Conservation (phyloP, 2,888 invertebrate genomes). For the Eubasilissa splendida region DNA sequence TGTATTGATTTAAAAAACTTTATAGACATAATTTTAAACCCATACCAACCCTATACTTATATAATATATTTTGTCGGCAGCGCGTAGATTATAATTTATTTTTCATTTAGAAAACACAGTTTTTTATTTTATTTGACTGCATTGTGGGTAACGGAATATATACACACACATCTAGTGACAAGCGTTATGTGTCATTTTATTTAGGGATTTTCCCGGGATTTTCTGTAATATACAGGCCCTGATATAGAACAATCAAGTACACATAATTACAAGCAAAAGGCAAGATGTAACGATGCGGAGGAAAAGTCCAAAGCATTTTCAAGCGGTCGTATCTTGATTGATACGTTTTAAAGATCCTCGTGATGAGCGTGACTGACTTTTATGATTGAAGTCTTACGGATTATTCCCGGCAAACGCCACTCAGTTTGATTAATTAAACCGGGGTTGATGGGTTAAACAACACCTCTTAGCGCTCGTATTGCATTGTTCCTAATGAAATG, state of each 20-base stretch:
- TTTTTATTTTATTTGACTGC: too few relatives aligned
- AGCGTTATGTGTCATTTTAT: too few relatives aligned
- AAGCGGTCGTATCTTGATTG: neutral
- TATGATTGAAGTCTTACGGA: slow-evolving; percentile 9
- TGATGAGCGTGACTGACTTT: neutral
- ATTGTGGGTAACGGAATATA: too few relatives aligned
- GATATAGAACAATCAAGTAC: neutral
- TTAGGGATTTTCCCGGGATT: too few relatives aligned
- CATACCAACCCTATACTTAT: too few relatives aligned
- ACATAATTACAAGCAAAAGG: neutral
- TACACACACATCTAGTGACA: too few relatives aligned
- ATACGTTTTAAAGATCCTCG: neutral
- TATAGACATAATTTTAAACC: too few relatives aligned
- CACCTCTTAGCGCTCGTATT: slow-evolving; percentile 57
- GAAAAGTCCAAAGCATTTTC: neutral
- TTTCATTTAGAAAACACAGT: too few relatives aligned
- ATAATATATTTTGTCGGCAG: too few relatives aligned
- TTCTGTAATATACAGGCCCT: too few relatives aligned
- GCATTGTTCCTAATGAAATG: slow-evolving; percentile 57
- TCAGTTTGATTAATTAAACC: slow-evolving; percentile 56
- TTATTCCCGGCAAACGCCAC: slow-evolving; percentile 33
- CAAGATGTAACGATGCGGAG: neutral
- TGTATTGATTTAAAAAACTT: too few relatives aligned
- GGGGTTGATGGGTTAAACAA: slow-evolving; percentile 58
- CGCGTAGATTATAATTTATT: too few relatives aligned